phyloP scores from a whole-genome alignment of 2,113 vertebrate species.

The Eptesicus fuscus region DNA sequence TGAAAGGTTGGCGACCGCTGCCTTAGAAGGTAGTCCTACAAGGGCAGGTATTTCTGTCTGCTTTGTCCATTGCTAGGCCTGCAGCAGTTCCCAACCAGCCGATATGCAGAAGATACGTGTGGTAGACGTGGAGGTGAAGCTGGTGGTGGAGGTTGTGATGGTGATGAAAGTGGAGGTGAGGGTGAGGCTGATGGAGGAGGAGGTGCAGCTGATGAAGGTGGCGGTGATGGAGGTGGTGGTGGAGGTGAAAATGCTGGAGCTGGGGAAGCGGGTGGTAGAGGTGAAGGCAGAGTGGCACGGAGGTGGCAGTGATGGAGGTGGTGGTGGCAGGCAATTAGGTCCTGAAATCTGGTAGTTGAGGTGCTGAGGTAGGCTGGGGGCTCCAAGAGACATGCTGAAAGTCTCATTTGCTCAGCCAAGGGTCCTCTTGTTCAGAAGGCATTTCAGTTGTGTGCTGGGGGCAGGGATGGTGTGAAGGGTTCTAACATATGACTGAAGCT shows the following conservation, averaged over 20 bases:
- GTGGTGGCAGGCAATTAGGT: too few relatives aligned
- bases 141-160: background rate
- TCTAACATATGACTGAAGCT: background rate
- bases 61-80: background rate
- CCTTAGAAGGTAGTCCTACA: background rate
- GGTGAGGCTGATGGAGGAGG: background rate
- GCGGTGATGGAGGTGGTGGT: background rate
- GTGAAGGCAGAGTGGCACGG: too few relatives aligned
- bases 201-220: background rate
- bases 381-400: background rate
- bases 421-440: background rate
- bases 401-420: background rate
- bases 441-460: background rate
- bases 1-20: too few relatives aligned
- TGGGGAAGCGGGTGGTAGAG: too few relatives aligned
- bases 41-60: background rate
- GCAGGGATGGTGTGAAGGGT: fast-evolving
- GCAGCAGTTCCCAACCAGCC: too few relatives aligned
- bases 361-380: background rate
- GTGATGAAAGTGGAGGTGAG: fast-evolving
- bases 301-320: too few relatives aligned
- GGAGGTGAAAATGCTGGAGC: background rate
- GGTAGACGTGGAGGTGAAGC: fast-evolving
- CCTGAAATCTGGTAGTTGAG: background rate
- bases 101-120: too few relatives aligned